Conservation (phyloP, 2,888 invertebrate species). For the Galeopsomyia nigrocyanea region DNA sequence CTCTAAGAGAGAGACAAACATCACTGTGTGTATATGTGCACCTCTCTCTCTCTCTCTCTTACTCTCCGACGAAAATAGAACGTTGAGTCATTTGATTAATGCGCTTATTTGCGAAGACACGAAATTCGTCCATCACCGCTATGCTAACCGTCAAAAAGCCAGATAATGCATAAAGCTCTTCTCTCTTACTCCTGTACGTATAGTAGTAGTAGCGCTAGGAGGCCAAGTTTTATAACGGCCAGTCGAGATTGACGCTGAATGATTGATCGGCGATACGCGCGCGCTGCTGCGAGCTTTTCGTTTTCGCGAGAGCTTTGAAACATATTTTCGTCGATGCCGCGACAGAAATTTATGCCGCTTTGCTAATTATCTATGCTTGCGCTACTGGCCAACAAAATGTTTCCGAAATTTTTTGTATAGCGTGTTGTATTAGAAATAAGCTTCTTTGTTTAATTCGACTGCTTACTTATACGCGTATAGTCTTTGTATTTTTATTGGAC, state of each 20-base stretch:
- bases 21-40: neutral
- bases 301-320: neutral
- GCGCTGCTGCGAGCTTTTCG: neutral
- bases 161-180: slow-evolving; percentile 29
- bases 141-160: slow-evolving; percentile 23
- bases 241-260: slow-evolving; percentile 32
- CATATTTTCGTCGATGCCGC: too few species aligned
- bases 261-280: slow-evolving; percentile 36
- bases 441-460: too few species aligned
- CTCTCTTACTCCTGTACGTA: neutral
- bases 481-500: too few species aligned
- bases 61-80: slow-evolving; percentile 39
- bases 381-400: too few species aligned
- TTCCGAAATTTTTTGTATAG: too few species aligned
- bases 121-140: slow-evolving; percentile 48
- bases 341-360: too few species aligned
- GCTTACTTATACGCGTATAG: too few species aligned
- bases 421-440: too few species aligned
- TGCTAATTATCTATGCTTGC: too few species aligned
- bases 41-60: neutral
- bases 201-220: neutral
- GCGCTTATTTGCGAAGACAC: slow-evolving; percentile 50
- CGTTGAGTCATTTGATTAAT: slow-evolving; percentile 51
- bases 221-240: slow-evolving; percentile 34
- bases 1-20: slow-evolving; percentile 36